phyloP scores from a whole-genome alignment of 1,140 invertebrate species.

The Trichonephila clavata region DNA sequence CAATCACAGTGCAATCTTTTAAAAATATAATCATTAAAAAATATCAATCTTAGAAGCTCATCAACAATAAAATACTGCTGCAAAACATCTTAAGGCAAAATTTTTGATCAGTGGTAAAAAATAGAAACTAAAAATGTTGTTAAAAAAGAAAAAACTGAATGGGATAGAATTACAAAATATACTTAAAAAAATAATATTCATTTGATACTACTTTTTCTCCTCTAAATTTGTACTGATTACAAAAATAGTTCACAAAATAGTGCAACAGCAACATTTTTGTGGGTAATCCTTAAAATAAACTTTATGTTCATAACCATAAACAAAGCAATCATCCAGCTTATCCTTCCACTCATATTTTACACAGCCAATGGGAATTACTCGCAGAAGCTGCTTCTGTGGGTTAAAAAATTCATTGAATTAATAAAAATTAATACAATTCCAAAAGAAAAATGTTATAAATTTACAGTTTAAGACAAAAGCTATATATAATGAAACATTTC shows the following conservation, averaged over 20 bases:
- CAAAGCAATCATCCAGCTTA: conserved; percentile 81
- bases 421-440: neutral
- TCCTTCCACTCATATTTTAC: conserved; percentile 82
- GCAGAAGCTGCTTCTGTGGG: conserved; percentile 82
- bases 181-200: no score
- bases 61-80: no score
- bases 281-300: conserved; percentile 84
- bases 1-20: no score
- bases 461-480: neutral
- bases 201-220: neutral
- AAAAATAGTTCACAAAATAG: conserved; percentile 79
- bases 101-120: no score
- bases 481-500: no score
- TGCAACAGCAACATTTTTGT: conserved; percentile 83
- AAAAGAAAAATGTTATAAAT: neutral
- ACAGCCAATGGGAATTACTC: conserved; percentile 83
- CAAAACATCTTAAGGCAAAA: no score
- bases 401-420: conserved; percentile 39
- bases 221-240: neutral
- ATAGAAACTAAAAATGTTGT: no score
- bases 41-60: no score
- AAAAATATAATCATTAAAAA: no score
- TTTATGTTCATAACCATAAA: conserved; percentile 83
- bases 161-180: no score
- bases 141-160: no score